Percentiles rank a stretch among this genome's conserved stretches.
These are phyloP conservation scores for Andrena bicolor DNA, from an alignment of 2,888 invertebrate genomes.

Conservation along the genomic window DNA sequence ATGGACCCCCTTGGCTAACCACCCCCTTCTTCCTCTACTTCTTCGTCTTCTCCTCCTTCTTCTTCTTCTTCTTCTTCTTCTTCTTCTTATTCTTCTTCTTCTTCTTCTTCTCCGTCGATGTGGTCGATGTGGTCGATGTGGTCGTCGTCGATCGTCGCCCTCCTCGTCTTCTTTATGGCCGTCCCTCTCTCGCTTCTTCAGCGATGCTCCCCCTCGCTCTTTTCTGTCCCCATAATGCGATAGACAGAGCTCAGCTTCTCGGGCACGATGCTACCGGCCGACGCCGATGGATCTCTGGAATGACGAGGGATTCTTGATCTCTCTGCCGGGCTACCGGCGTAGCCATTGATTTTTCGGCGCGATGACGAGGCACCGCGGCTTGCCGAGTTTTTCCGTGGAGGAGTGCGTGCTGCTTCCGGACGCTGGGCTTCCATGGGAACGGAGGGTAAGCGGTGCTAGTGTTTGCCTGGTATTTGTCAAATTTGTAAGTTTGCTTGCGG, in stretches of 20 bases:
- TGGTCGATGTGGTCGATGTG: slow-evolving; percentile 7
- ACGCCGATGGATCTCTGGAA: slow-evolving; percentile 62
- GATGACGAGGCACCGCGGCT: slow-evolving; percentile 6
- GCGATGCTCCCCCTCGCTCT: slow-evolving; percentile 5
- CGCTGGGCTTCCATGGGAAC: neutral
- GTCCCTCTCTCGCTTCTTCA: neutral
- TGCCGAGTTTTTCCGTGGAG: neutral
- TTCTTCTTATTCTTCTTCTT: no score
- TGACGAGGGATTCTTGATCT: slow-evolving; percentile 65
- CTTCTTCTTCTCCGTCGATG: no score
- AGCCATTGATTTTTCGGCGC: slow-evolving; percentile 55
- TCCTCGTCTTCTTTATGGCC: slow-evolving; percentile 30
- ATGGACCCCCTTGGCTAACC: slow-evolving; percentile 73
- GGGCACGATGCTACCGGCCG: slow-evolving; percentile 41
- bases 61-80: neutral
- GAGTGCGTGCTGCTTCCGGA: neutral
- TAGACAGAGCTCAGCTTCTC: slow-evolving; percentile 44
- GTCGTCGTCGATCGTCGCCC: neutral
- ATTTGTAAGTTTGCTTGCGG: no score
- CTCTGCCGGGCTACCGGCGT: slow-evolving; percentile 52
- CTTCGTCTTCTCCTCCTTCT: slow-evolving; percentile 19
- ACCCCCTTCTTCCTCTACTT: slow-evolving; percentile 52
- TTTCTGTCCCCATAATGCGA: slow-evolving; percentile 72
- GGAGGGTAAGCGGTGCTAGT: neutral
- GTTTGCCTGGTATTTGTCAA: no score